These are phyloP conservation scores for Brachionichthys hirsutus DNA, from an alignment of 2,113 vertebrate genomes.

Conservation along the genomic window DNA sequence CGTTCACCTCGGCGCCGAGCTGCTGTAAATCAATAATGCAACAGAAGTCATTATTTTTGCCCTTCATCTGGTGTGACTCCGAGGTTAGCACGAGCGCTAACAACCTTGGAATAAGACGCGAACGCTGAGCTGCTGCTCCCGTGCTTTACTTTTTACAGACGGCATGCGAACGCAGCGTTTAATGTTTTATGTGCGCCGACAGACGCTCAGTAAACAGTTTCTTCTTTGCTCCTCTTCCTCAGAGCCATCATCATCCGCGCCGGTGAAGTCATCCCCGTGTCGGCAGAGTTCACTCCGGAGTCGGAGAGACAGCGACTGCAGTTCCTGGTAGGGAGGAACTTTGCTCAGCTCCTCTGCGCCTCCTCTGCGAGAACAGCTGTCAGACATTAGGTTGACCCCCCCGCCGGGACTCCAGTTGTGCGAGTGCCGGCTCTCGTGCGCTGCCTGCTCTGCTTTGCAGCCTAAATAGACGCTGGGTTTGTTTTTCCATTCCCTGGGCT, in stretches of 20 bases:
- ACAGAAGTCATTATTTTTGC: too few relatives aligned
- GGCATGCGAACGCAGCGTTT: too few relatives aligned
- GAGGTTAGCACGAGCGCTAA: too few relatives aligned
- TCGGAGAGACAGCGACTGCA: slow-evolving; percentile 94
- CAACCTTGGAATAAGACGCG: too few relatives aligned
- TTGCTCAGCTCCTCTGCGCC: slow-evolving; percentile 6
- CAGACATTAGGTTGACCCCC: slow-evolving; percentile 47
- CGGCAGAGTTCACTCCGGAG: slow-evolving; percentile 96
- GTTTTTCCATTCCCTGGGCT: slow-evolving; percentile 52
- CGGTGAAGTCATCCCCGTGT: slow-evolving; percentile 92
- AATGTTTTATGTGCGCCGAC: too few relatives aligned
- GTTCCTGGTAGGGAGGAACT: slow-evolving; percentile 86
- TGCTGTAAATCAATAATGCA: too few relatives aligned
- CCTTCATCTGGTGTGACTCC: too few relatives aligned
- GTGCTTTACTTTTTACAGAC: too few relatives aligned
- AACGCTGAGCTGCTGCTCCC: too few relatives aligned
- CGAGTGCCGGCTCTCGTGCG: slow-evolving; percentile 34
- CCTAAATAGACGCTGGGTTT: slow-evolving; percentile 51
- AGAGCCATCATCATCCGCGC: slow-evolving; percentile 84
- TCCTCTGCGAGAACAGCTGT: slow-evolving; percentile 43
- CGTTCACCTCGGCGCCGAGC: too few relatives aligned
- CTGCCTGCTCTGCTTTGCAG: slow-evolving; percentile 33
- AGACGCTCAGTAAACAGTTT: slow-evolving; percentile 7
- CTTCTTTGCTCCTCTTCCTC: slow-evolving; percentile 39
- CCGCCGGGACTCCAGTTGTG: slow-evolving; percentile 37